These are phyloP conservation scores for Solenodon paradoxus DNA, from an alignment of 2,113 vertebrate genomes.

Conservation along the genomic window DNA sequence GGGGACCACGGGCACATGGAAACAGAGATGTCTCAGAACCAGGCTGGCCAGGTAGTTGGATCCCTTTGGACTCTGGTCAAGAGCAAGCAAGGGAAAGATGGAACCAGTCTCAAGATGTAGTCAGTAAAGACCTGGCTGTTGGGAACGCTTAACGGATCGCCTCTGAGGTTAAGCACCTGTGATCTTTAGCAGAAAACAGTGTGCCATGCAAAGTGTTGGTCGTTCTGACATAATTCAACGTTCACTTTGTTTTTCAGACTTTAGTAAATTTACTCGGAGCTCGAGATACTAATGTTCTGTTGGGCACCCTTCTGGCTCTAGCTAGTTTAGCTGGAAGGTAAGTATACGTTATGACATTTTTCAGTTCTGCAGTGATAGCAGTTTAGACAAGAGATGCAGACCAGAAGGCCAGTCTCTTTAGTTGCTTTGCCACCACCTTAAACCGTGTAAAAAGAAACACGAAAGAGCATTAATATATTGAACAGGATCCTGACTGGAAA, in stretches of 20 bases:
- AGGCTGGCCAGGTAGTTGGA: not conserved
- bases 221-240: not conserved
- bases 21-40: not conserved
- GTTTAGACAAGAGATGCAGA: not conserved
- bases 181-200: not conserved
- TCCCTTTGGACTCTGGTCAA: not conserved
- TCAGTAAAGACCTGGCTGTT: not conserved
- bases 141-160: not conserved
- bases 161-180: not conserved
- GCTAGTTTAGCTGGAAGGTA: constrained; percentile 91
- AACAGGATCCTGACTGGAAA: not conserved
- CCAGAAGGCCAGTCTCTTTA: not conserved
- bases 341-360: constrained; percentile 21
- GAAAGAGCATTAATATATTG: not conserved
- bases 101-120: not conserved
- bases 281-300: constrained; percentile 87
- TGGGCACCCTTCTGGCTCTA: constrained; percentile 89
- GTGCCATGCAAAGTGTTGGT: not conserved
- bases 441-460: not conserved
- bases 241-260: constrained; percentile 81
- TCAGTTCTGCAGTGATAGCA: not conserved
- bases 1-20: no score
- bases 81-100: not conserved
- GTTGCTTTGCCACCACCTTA: not conserved
- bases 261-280: constrained; percentile 88